Percentiles rank a stretch among this genome's conserved stretches.
Conservation (phyloP, 2,888 invertebrate genomes). For the Drosophila quasianomalipes region DNA sequence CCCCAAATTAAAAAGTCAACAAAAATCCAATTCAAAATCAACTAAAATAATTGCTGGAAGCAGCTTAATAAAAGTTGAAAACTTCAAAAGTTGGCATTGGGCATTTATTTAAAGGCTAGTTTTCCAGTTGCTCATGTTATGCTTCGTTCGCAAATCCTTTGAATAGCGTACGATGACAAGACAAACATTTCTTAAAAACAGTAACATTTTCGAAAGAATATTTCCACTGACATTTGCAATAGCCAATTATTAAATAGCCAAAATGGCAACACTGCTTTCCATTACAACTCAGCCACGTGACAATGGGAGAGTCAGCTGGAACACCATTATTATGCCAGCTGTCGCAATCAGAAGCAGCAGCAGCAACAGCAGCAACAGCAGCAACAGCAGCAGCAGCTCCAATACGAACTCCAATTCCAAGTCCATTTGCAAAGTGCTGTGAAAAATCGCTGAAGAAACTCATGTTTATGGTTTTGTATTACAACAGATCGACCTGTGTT, state of each 20-base stretch:
- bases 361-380: neutral
- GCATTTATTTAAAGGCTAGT: neutral
- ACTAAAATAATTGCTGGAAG: neutral
- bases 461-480: constrained; percentile 61
- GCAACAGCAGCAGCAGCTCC: constrained; percentile 8
- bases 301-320: constrained; percentile 36
- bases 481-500: constrained; percentile 47
- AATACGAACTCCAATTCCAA: neutral
- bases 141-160: neutral
- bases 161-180: neutral
- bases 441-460: constrained; percentile 48
- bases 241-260: neutral
- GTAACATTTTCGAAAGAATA: neutral
- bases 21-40: neutral
- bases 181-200: neutral
- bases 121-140: neutral
- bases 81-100: neutral
- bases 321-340: constrained; percentile 46
- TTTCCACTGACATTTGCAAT: neutral
- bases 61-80: neutral
- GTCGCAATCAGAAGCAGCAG: constrained; percentile 13
- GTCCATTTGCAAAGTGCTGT: constrained; percentile 41
- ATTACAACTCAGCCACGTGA: constrained; percentile 16
- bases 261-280: constrained; percentile 6
- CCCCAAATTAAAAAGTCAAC: constrained; percentile 1